These are phyloP conservation scores for Papilio helenus DNA, from an alignment of 1,140 invertebrate species.

Conservation along the genomic window DNA sequence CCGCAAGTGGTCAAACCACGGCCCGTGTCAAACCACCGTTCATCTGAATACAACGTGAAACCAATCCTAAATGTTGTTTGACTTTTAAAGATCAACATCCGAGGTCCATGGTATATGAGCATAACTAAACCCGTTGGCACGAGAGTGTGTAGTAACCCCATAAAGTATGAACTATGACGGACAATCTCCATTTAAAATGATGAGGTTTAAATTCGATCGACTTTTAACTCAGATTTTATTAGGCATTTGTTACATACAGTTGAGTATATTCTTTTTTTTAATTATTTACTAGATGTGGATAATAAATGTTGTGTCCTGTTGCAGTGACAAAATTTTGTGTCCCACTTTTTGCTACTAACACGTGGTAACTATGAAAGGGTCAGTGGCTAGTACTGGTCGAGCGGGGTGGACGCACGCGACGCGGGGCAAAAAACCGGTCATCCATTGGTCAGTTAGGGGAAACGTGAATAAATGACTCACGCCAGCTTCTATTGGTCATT, in stretches of 20 bases:
- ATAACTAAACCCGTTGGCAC: conserved; percentile 25
- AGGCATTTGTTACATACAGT: not conserved
- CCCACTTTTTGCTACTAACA: conserved; percentile 38
- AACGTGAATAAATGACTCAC: conserved; percentile 34
- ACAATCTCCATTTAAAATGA: not conserved
- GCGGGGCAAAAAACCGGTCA: conserved; percentile 58
- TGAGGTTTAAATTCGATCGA: no score
- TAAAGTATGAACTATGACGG: not conserved
- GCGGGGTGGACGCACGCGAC: conserved; percentile 48
- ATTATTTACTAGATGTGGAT: not conserved
- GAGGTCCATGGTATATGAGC: conserved; percentile 64
- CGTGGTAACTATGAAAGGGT: conserved; percentile 30
- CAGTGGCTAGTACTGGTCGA: conserved; percentile 13
- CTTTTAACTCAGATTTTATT: no score
- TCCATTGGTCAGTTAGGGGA: conserved; percentile 66
- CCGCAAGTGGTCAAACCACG: conserved; percentile 71
- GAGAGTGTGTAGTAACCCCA: not conserved
- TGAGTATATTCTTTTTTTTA: not conserved
- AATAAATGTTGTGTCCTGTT: conserved; percentile 32
- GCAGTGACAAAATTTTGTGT: conserved; percentile 39
- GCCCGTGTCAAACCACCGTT: conserved; percentile 67
- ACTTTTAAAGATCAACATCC: conserved; percentile 65
- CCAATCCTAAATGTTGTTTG: conserved; percentile 63
- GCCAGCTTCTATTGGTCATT: conserved; percentile 50
- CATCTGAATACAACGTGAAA: conserved; percentile 65